Evolutionary conservation across 2,797 vertebrate species (phyloP).

Genomic region (Lepus oiostolus): DNA sequence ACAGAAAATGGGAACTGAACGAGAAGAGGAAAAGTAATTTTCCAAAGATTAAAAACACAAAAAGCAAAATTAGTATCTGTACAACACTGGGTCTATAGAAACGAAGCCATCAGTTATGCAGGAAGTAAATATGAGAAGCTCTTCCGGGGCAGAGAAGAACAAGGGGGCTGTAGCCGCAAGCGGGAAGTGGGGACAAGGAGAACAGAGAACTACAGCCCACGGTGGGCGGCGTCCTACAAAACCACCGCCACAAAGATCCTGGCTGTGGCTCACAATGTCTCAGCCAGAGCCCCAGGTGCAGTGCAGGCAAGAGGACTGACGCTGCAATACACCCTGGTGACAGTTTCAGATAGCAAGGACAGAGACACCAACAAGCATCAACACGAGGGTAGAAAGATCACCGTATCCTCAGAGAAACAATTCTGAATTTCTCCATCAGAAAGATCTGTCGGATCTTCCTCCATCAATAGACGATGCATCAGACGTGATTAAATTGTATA

Average conservation of each 20-base stretch:
- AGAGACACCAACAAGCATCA: background rate
- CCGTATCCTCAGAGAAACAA: rapidly evolving
- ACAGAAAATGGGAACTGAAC: conserved; percentile 10
- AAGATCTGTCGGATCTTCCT: background rate
- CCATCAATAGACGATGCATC: background rate
- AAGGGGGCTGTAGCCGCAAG: background rate
- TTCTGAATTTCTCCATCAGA: no score
- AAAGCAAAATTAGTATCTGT: background rate
- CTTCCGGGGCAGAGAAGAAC: background rate
- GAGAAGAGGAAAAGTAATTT: conserved; percentile 25
- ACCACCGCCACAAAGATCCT: background rate
- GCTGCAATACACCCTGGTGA: background rate
- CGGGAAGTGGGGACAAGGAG: no score
- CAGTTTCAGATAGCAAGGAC: background rate
- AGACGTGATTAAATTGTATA: background rate
- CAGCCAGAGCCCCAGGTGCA: background rate
- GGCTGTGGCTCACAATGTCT: background rate
- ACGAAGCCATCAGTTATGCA: background rate
- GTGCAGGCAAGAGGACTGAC: background rate
- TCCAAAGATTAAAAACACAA: background rate
- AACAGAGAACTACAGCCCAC: no score
- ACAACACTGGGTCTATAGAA: background rate
- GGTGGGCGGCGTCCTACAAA: background rate
- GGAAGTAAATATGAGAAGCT: background rate
- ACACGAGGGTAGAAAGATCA: background rate